Base-by-base conservation (phyloP, 2,113 vertebrate genomes). In the Heterochromis multidens region DNA sequence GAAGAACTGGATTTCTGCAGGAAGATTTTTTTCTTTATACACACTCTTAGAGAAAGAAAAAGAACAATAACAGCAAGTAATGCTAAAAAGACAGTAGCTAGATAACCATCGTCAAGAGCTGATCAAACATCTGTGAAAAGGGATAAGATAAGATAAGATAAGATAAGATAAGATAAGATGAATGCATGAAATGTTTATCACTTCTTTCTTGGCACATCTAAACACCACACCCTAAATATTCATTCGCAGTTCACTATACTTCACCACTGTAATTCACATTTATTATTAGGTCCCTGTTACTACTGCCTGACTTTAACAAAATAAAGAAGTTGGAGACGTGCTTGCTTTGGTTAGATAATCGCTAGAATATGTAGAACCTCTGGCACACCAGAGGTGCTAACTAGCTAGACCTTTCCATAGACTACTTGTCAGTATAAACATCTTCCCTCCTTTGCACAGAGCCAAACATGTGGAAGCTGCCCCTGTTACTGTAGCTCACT, bases 371-470 rank as follows among this genome's bases (percentile, higher is more conserved):
- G 27, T 0, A 54, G 46, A 74, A 74, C 70, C 27, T 14, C 43
- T 0, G 17, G 21, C 25, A 29, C 57, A n/a, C 21, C 63, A 25
- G 17, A 3, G 29, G 25, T 25, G 25, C 43, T 19, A 60, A 9
- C 14, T 11, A 27, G 72, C 13, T 17, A 58, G 46, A 77, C 56
- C 7, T 27, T 58, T 29, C 13, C 35, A 37, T 9, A 62, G 16
- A 7, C 27, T 14, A 1, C 67, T n/a, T 82, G 70, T 89, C 82
- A 84, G 81, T 70, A 88, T 67, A 67, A 79, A 27, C 72, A 84
- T 29, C 77, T 33, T 46, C 37, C 33, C 31, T 21, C 25, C 49
- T 4, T 25, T 12, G 17, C 25, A 70, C 17, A 33, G 29, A 67
- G 65, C 72, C 57, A 82, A 76, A 5, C 40, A 19, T 59, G 11